Percentiles rank a stretch among this genome's conserved stretches.
These are phyloP conservation scores for Tenthredo mesomela DNA, from an alignment of 2,888 invertebrate species.

Conservation along the genomic window DNA sequence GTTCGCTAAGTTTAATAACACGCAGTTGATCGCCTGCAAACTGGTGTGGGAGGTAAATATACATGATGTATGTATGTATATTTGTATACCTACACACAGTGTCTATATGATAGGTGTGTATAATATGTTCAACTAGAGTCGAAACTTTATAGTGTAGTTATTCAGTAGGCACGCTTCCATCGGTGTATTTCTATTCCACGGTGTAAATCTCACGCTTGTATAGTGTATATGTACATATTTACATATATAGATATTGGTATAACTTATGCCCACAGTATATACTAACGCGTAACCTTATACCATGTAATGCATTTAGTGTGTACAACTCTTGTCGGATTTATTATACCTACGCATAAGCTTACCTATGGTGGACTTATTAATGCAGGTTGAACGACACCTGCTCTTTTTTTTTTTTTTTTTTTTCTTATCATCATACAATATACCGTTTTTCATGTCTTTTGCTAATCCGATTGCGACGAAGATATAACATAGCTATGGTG, in stretches of 20 bases:
- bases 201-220: constrained; percentile 43
- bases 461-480: too few relatives aligned
- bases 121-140: constrained; percentile 3
- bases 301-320: constrained; percentile 28
- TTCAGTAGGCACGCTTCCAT: constrained; percentile 33
- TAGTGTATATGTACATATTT: constrained; percentile 28
- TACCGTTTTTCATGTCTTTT: too few relatives aligned
- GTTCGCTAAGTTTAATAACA: background rate
- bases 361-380: too few relatives aligned
- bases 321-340: background rate
- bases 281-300: background rate
- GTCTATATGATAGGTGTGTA: background rate
- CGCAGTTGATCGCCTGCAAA: background rate
- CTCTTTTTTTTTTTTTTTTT: too few relatives aligned
- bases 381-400: too few relatives aligned
- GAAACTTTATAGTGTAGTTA: constrained; percentile 27
- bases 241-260: constrained; percentile 31
- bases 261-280: background rate
- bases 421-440: too few relatives aligned
- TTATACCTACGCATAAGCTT: too few relatives aligned
- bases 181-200: background rate
- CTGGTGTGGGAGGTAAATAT: background rate
- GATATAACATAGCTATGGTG: too few relatives aligned
- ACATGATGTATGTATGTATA: too few relatives aligned
- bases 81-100: background rate